Percentiles rank a stretch among this genome's conserved stretches.
These are phyloP conservation scores for Parapristionchus giblindavisi DNA, from an alignment of 2,888 invertebrate species.

Conservation along the genomic window DNA sequence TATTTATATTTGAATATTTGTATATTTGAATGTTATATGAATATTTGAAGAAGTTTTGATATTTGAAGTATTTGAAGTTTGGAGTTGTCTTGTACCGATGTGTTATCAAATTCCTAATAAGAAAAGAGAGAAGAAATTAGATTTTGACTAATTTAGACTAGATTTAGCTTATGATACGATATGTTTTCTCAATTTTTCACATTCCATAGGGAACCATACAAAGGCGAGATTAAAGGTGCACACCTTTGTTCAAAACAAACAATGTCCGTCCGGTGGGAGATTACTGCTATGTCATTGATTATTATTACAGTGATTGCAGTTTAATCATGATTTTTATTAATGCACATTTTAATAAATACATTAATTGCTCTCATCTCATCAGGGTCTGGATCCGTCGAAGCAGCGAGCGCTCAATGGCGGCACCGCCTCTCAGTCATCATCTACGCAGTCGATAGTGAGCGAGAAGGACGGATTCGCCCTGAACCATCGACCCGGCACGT, in stretches of 20 bases:
- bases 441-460: conserved; percentile 51
- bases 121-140: no score
- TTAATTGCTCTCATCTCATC: conserved; percentile 55
- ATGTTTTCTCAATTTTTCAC: no score
- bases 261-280: no score
- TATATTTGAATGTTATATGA: background rate
- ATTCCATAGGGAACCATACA: no score
- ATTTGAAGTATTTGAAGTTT: background rate
- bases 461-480: conserved; percentile 40
- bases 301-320: background rate
- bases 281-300: background rate
- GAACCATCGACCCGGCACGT: conserved; percentile 35
- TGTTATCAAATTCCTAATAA: no score
- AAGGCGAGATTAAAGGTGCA: no score
- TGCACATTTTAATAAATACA: background rate
- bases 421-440: conserved; percentile 72
- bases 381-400: conserved; percentile 83
- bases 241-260: no score
- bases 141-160: no score
- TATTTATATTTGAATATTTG: no score
- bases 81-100: no score
- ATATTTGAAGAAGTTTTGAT: background rate
- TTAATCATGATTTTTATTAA: background rate
- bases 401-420: conserved; percentile 79
- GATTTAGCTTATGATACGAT: no score